Base-by-base conservation (phyloP, 2,113 vertebrate species). In the Varanus salvator region DNA sequence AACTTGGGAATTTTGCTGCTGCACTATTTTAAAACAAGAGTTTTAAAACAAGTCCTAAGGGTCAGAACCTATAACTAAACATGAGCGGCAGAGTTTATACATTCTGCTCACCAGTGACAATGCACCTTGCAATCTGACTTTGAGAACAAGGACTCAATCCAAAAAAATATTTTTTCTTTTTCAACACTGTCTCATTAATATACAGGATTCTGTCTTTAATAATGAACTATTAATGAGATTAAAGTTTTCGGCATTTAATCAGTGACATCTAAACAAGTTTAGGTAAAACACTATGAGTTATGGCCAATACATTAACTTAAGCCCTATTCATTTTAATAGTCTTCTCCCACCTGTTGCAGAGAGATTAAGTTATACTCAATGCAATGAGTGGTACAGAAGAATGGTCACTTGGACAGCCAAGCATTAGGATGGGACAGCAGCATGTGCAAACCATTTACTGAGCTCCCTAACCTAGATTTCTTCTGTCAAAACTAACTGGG, bases 21-120 rank as follows among this genome's bases (percentile, higher is more conserved):
- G 57, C 84, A 57, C 38, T 44, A 48, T 71, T 38, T 57, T 76
- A 6, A 19, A 84, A 48, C 29, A n/a, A 78, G 19, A 86, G n/a
- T n/a, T n/a, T 38, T 14, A 50, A 77, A 60, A 38, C 60, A 75
- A 60, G 31, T 31, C 0, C 0, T 2, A 84, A 89, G 38, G 1
- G 0, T 29, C 29, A 25, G 3, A 72, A 29, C 19, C 54, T 83
- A 3, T 68, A 72, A 82, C 38, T 12, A 8, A 9, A 38, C 48
- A 85, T 38, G 4, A 31, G 54, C 52, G 64, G 11, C 25, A 64
- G 17, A 44, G 15, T 82, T 17, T 81, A 64, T 29, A 78, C 8
- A 82, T 88, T 27, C 52, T 60, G 57, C 3, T 0, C 1, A 23
- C 27, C 8, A 54, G 31, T 0, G 0, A 0, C 5, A 48, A 34